A percentile compares a stretch with the other conserved stretches of the same genome.
Evolutionary conservation across 2,888 invertebrate genomes (phyloP).

Genomic region (Eupithecia exiguata): DNA sequence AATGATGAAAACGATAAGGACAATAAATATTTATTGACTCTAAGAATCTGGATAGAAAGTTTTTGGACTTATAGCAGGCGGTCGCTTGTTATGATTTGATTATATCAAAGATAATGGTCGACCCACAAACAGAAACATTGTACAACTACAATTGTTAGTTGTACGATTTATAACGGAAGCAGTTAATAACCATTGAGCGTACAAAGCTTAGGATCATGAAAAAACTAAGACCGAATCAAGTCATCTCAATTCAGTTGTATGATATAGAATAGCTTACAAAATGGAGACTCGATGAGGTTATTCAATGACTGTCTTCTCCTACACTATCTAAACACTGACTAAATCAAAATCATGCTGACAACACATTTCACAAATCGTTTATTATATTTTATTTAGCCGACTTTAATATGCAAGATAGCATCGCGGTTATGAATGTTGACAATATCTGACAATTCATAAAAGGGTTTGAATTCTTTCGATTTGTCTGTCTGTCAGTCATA

Average conservation of each 20-base stretch:
- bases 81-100: no score
- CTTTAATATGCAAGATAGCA: constrained; percentile 70
- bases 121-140: no score
- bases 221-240: neutral
- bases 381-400: constrained; percentile 71
- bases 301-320: neutral
- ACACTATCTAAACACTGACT: neutral
- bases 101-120: no score
- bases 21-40: no score
- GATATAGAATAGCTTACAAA: neutral
- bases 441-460: constrained; percentile 69
- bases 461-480: constrained; percentile 60
- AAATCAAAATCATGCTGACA: constrained; percentile 75
- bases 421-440: constrained; percentile 74
- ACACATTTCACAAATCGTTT: constrained; percentile 78
- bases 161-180: no score
- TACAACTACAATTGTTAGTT: no score
- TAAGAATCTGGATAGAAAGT: no score
- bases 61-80: no score
- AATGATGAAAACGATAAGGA: no score
- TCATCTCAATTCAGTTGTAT: neutral
- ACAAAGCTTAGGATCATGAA: neutral
- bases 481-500: constrained; percentile 19
- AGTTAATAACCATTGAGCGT: no score
- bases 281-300: neutral